A percentile compares a stretch with the other conserved stretches of the same genome.
phyloP scores from a whole-genome alignment of 2,113 vertebrate species.

The Onychostoma macrolepis region DNA sequence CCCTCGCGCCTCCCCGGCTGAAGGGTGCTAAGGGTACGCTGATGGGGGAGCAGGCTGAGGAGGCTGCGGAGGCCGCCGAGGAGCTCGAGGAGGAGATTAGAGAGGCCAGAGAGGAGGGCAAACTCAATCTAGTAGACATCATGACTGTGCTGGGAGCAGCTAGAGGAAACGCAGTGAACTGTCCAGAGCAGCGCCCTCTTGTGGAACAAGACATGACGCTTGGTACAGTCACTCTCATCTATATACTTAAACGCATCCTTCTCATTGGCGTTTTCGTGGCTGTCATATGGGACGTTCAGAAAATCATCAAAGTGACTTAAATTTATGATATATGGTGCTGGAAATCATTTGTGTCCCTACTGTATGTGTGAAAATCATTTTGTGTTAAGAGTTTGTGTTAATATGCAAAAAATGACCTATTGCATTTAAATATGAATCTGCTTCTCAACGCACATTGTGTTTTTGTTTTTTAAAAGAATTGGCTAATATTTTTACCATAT shows the following conservation, averaged over 20 bases:
- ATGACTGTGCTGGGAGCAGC: conserved; percentile 91
- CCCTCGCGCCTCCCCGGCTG: conserved; percentile 82
- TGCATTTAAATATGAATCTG: background rate
- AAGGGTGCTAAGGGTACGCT: conserved; percentile 71
- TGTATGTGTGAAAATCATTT: background rate
- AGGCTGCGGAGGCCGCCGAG: conserved; percentile 70
- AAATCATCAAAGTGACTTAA: conserved; percentile 66
- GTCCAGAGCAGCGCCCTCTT: conserved; percentile 74
- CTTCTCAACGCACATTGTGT: background rate
- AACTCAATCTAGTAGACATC: conserved; percentile 89
- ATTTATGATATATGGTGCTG: background rate
- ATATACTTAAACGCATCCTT: conserved; percentile 75
- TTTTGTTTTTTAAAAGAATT: background rate
- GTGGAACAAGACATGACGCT: conserved; percentile 79
- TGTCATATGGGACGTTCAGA: conserved; percentile 80
- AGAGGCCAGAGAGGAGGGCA: conserved; percentile 77
- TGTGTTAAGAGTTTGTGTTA: background rate
- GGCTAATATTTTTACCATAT: background rate
- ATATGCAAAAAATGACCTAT: too few relatives aligned
- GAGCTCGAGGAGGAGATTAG: conserved; percentile 75
- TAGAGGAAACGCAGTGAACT: conserved; percentile 72
- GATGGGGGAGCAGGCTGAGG: conserved; percentile 74
- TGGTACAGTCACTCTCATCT: conserved; percentile 79
- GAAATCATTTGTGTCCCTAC: background rate
- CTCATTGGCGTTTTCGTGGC: conserved; percentile 71